Conservation (phyloP, 2,113 vertebrate species). For the Cephalopterus ornatus region DNA sequence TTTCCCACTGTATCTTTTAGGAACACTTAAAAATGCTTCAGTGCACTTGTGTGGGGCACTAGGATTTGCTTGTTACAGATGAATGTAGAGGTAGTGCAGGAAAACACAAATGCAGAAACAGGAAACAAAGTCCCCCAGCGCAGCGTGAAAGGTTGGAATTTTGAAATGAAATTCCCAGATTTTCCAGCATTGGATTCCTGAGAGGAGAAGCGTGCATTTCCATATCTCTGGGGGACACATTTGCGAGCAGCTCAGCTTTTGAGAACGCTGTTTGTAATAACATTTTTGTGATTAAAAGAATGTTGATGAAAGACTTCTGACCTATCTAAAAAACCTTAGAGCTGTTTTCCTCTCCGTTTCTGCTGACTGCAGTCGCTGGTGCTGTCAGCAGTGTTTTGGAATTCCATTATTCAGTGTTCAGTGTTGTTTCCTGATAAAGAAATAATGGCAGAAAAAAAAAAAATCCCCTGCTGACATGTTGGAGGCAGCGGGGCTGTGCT, state of each 20-base stretch:
- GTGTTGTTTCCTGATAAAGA: background rate
- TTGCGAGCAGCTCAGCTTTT: background rate
- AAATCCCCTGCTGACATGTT: background rate
- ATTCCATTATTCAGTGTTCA: background rate
- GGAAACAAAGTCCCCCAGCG: background rate
- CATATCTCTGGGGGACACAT: rapidly evolving
- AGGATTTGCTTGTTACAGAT: background rate
- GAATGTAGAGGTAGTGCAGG: background rate
- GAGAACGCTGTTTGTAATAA: background rate
- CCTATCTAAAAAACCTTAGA: background rate
- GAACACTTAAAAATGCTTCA: background rate
- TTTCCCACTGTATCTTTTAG: background rate
- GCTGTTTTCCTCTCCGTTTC: background rate
- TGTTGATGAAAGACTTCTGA: background rate
- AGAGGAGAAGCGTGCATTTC: background rate
- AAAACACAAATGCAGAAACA: background rate
- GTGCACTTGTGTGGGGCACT: background rate
- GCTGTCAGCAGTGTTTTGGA: slow-evolving; percentile 11
- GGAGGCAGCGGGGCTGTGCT: background rate
- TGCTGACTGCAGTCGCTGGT: background rate
- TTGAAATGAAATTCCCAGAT: slow-evolving; percentile 10
- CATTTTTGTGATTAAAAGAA: slow-evolving; percentile 20
- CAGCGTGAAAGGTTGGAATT: background rate
- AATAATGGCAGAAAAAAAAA: background rate
- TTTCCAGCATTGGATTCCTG: background rate